phyloP scores from a whole-genome alignment of 2,113 vertebrate genomes.

The Microcebus griseorufus region DNA sequence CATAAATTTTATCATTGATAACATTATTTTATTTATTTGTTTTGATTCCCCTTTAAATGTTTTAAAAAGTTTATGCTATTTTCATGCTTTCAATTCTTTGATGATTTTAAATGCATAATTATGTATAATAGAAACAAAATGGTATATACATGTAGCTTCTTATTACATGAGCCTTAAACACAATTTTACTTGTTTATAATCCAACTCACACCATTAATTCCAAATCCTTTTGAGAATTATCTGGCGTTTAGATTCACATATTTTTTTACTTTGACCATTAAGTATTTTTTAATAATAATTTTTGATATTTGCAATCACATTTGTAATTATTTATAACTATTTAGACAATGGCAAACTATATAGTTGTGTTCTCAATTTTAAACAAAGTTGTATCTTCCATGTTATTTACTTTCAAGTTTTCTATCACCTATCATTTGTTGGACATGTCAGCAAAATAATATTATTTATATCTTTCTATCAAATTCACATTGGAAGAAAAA shows the following conservation, averaged over 20 bases:
- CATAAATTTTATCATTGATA: neutral
- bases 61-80: neutral
- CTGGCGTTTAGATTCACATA: neutral
- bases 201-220: neutral
- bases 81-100: neutral
- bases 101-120: neutral
- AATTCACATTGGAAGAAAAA: neutral
- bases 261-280: neutral
- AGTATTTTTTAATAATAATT: neutral
- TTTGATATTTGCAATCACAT: neutral
- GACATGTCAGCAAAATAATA: neutral
- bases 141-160: neutral
- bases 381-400: neutral
- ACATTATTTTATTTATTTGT: neutral
- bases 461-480: neutral
- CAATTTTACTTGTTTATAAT: neutral
- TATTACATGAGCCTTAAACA: neutral
- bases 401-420: neutral
- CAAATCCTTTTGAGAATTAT: neutral
- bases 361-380: neutral
- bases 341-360: neutral
- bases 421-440: neutral
- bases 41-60: neutral
- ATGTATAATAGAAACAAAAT: neutral
- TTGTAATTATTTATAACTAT: neutral